Base-by-base conservation (phyloP, 1,140 invertebrate species). In the Physella acuta region DNA sequence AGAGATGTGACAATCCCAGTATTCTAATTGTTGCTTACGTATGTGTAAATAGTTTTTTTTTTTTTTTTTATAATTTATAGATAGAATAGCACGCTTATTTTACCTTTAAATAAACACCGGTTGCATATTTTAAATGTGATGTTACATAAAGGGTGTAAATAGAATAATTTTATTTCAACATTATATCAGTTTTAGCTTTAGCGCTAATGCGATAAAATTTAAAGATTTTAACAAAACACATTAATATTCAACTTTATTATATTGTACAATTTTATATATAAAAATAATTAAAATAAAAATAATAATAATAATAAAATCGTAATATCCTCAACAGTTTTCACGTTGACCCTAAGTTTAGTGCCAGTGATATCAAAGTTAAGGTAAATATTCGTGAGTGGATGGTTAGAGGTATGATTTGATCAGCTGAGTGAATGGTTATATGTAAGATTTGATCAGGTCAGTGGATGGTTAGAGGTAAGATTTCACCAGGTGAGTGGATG, bases 341-440 rank as follows among this genome's bases (percentile, higher is more conserved):
- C 36, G 52, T 63, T 16, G 52, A 14, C 3, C 51, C 36, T 17
- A 53, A 37, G 8, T 64, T 62, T 28, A 34, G 36, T 51, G 52
- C 30, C 33, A 71, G 17, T 33, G 52, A 63, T n/a, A 30, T 64
- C 31, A 44, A 31, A 39, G 36, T 56, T 16, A 28, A 56, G 36
- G 53, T 67, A 37, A 56, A 26, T 30, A 26, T 55, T 39, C n/a
- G n/a, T n/a, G n/a, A n/a, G n/a, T n/a, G n/a, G n/a, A n/a, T n/a
- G n/a, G n/a, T n/a, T n/a, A n/a, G n/a, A n/a, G n/a, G n/a, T n/a
- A n/a, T n/a, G n/a, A n/a, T n/a, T n/a, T n/a, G n/a, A 3, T 2
- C 39, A 26, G 53, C 33, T 28, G 2, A 26, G 33, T 56, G 3
- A n/a, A 17, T n/a, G 26, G 3, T n/a, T n/a, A n/a, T n/a, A n/a